Evolutionary conservation across 2,888 invertebrate species (phyloP), one percentile per base, ranked within the genome.

Genomic region (Exephanes ischioxanthus): DNA sequence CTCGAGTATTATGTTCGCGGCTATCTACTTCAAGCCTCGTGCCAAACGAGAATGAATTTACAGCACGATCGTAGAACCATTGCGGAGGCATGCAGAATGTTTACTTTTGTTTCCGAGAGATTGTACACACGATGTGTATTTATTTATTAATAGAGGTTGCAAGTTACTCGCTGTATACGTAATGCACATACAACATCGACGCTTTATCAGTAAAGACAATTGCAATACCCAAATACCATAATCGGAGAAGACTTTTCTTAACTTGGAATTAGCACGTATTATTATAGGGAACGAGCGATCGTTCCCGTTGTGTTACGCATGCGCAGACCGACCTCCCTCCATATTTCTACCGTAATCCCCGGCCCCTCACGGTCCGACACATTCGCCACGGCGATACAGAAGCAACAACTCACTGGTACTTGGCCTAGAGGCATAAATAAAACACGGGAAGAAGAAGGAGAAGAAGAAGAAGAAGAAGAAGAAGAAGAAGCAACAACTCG

Each of bases 1-100:
- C 91, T 94, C 95, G 0, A 95, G 96, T 4, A 96, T 98, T 0
- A 96, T 97, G 92, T 87, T 95, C 6, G 96, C 97, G n/a, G 96
- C 97, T 0, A 94, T 97, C 76, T 95, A 96, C 88, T 97, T 96
- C 91, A 95, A 96, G 92, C 93, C 92, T 53, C 93, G 94, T 86
- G 85, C 89, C 0, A 94, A 94, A 68, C 89, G 89, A 75, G 91
- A 91, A 80, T 92, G 90, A 91, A 77, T 37, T 16, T 30, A n/a
- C 45, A 51, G 19, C 11, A 26, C 51, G 61, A 79, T 67, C 41
- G n/a, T 61, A 22, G 9, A 48, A 58, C 26, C 33, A 66, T 48
- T 66, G 41, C 41, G 67, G 33, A 11, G 30, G 5, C 26, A 9
- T 11, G 55, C 66, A 61, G 67, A 71, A 72, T 77, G 77, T 33